Conservation (phyloP, 1,140 invertebrate genomes). For the Ridgeia piscesae region DNA sequence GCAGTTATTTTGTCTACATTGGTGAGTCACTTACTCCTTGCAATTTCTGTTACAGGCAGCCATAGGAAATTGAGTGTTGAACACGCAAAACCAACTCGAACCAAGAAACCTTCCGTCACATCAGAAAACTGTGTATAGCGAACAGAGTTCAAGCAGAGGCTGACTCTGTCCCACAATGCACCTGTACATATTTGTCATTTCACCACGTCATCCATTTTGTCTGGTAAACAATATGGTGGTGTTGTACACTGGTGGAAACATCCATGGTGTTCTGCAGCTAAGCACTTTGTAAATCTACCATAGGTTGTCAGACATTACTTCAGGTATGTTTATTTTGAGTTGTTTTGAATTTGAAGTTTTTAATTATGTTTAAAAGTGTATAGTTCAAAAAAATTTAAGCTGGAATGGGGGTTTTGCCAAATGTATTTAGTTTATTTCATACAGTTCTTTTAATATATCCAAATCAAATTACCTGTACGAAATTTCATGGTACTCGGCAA, state of each 20-base stretch:
- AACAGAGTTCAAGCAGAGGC: not conserved
- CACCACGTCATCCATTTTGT: not conserved
- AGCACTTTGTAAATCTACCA: not conserved
- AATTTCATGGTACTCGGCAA: no score
- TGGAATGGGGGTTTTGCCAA: not conserved
- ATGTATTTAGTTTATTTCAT: not conserved
- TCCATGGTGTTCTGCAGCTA: not conserved
- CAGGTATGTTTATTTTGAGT: not conserved
- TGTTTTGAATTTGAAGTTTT: not conserved
- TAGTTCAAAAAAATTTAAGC: not conserved
- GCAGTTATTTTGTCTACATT: not conserved
- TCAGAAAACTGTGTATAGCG: not conserved
- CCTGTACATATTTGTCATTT: slow-evolving; percentile 1
- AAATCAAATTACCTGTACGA: no score
- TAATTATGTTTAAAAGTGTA: not conserved
- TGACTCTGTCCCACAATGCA: not conserved
- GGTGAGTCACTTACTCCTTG: not conserved
- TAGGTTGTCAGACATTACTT: not conserved
- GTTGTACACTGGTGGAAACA: not conserved
- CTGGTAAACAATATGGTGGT: not conserved
- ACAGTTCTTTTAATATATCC: no score
- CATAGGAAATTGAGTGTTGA: not conserved
- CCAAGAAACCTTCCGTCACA: not conserved
- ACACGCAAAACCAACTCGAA: not conserved
- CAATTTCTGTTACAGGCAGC: not conserved